These are phyloP conservation scores for Rotaria socialis DNA, from an alignment of 2,888 invertebrate species.

Conservation along the genomic window DNA sequence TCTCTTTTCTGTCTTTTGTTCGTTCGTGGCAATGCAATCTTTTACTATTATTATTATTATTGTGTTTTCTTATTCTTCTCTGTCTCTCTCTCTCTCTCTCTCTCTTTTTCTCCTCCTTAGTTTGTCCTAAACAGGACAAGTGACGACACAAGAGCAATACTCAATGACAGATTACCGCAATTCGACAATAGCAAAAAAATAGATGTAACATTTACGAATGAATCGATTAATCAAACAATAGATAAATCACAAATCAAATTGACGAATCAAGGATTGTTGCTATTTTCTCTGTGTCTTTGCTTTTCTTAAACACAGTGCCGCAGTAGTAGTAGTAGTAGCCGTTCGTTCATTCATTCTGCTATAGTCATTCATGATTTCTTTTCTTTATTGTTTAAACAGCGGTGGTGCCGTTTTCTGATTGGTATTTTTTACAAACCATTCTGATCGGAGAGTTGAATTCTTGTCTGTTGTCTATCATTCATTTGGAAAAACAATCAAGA, in stretches of 20 bases:
- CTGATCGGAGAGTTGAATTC: background rate
- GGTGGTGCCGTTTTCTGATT: constrained; percentile 17
- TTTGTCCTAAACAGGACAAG: background rate
- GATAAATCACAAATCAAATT: background rate
- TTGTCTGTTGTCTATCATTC: background rate
- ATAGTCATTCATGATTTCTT: background rate
- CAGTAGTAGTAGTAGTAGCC: no score
- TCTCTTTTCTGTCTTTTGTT: background rate
- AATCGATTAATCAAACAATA: background rate
- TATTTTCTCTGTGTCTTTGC: background rate
- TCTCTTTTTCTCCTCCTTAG: background rate
- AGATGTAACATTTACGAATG: background rate
- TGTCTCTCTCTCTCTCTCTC: background rate
- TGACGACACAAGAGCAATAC: background rate
- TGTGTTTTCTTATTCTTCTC: background rate
- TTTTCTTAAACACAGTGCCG: background rate
- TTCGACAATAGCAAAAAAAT: background rate
- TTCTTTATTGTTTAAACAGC: background rate
- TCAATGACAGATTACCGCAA: background rate
- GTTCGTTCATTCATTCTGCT: background rate
- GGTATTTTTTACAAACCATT: constrained; percentile 1
- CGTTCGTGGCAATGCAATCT: background rate
- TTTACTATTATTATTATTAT: background rate
- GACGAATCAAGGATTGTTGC: background rate
- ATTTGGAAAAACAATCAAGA: background rate